phyloP scores from a whole-genome alignment of 2,888 invertebrate genomes.

The Helleia helle region DNA sequence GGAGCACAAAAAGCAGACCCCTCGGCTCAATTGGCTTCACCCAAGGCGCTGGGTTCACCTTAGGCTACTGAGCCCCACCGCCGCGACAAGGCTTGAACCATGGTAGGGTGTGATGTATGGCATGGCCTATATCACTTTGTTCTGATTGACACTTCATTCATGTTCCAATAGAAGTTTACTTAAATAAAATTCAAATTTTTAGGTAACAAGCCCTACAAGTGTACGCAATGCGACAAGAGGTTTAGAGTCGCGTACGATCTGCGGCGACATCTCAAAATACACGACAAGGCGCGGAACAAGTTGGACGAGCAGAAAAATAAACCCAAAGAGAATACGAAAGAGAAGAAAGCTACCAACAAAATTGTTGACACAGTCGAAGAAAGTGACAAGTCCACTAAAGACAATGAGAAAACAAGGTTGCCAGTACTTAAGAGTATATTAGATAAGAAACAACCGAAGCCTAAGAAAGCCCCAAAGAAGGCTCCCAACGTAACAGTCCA shows the following conservation, averaged over 20 bases:
- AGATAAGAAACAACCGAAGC: conserved; percentile 28
- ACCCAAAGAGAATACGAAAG: conserved; percentile 16
- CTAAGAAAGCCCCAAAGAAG: conserved; percentile 30
- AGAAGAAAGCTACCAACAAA: conserved; percentile 20
- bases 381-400: too few species aligned
- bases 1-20: too few species aligned
- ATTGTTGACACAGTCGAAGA: conserved; percentile 21
- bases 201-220: conserved; percentile 86
- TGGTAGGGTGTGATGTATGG: too few species aligned
- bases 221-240: conserved; percentile 83
- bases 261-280: conserved; percentile 84
- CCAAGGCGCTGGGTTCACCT: too few species aligned
- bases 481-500: conserved; percentile 49
- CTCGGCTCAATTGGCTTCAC: too few species aligned
- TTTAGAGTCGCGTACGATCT: conserved; percentile 90
- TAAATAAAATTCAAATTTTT: too few species aligned
- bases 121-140: too few species aligned
- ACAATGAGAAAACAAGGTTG: conserved; percentile 18
- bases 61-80: too few species aligned
- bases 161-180: too few species aligned
- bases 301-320: conserved; percentile 29
- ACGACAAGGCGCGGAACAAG: conserved; percentile 54
- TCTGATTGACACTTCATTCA: too few species aligned
- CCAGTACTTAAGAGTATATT: conserved; percentile 21
- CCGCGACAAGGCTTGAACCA: too few species aligned